Evolutionary conservation across 2,888 invertebrate genomes (phyloP), one percentile per base, ranked within the genome.

Genomic region (Acrocera orbiculus): DNA sequence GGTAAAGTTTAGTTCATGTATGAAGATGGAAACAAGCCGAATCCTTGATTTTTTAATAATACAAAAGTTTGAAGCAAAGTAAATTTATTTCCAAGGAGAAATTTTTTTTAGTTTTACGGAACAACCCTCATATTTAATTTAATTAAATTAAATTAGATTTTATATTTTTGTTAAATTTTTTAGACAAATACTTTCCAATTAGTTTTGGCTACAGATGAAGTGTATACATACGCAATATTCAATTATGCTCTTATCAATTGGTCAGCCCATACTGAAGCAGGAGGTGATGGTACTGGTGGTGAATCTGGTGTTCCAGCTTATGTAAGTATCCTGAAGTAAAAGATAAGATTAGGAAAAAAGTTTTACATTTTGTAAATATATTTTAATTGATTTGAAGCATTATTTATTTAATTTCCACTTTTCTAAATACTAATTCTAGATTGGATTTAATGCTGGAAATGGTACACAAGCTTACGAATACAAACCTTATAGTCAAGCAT

Each of bases 371-470:
- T 19, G 6, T 19, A 5, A 2, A 19, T 2, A 19, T 8, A 5
- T n/a, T 5, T 7, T 19, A 22, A 10, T 2, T 4, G 4, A 22
- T n/a, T n/a, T n/a, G n/a, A 22, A 22, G n/a, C 9, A 5, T 22
- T 22, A 10, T 8, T 22, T 22, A 10, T 22, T 22, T 10, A 22
- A 10, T 22, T 22, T 19, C 8, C 3, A 19, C 8, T 19, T 19
- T 19, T 19, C 19, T 19, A 7, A 5, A 19, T 19, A 7, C 19
- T 5, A 19, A 20, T 49, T 58, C 25, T 48, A 86, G 86, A 76
- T 87, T 50, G 95, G 95, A 26, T 95, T 96, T 56, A 96, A 96
- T 56, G 95, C 83, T 34, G 96, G 96, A 32, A 89, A 93, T 52
- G 90, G 89, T 13, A 90, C 90, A 0, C 74, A 77, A 52, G 74